Percentiles rank a stretch among this genome's conserved stretches.
phyloP scores from a whole-genome alignment of 23 tunicate genomes.

The Ascidia mentula region DNA sequence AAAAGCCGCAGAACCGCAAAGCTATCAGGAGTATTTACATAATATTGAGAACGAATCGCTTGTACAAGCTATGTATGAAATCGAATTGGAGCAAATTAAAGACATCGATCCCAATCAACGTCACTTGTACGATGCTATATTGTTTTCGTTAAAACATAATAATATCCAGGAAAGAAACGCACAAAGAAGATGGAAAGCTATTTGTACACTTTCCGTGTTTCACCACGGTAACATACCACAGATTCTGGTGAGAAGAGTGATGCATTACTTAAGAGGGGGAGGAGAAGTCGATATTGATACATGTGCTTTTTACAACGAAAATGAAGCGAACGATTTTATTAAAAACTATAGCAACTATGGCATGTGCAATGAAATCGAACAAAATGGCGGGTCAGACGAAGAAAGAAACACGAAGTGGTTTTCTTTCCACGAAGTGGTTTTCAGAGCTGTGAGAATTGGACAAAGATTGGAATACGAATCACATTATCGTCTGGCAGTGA shows the following conservation, averaged over 20 bases:
- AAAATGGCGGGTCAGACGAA: too few species aligned
- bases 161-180: background rate
- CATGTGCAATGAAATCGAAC: background rate
- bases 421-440: background rate
- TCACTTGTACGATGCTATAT: background rate
- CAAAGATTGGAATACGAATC: too few species aligned
- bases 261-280: background rate
- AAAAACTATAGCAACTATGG: background rate
- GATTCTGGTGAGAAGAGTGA: background rate
- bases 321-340: background rate
- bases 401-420: background rate
- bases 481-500: background rate
- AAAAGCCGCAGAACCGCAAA: background rate
- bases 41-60: background rate
- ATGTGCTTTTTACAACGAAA: background rate
- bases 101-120: too few species aligned
- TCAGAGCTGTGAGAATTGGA: background rate
- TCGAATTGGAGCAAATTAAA: background rate
- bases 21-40: background rate
- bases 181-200: background rate
- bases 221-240: conserved; percentile 5
- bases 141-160: background rate
- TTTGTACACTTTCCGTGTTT: background rate
- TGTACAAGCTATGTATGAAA: background rate
- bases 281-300: background rate